Evolutionary conservation across 2,113 vertebrate genomes (phyloP).

Genomic region (Tor tambroides): DNA sequence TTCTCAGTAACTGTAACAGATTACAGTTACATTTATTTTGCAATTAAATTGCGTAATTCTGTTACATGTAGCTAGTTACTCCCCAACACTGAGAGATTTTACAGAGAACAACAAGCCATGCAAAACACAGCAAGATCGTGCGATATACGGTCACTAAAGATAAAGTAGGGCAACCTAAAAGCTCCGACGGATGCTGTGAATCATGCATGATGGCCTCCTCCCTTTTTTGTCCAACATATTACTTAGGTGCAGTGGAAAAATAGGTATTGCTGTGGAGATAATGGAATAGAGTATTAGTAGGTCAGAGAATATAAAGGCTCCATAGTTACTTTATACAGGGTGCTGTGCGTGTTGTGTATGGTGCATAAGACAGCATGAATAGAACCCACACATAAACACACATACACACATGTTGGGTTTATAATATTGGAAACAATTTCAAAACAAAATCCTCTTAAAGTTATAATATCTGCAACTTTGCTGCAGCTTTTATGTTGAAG

Average conservation of each 20-base stretch:
- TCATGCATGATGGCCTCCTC: slow-evolving; percentile 25
- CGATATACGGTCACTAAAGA: neutral
- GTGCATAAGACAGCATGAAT: neutral
- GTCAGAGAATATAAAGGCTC: neutral
- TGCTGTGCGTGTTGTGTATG: neutral
- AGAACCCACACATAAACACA: neutral
- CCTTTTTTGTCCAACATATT: neutral
- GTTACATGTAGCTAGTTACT: too few relatives aligned
- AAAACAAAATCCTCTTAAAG: neutral
- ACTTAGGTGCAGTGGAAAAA: neutral
- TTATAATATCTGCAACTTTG: neutral
- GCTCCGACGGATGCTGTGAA: neutral
- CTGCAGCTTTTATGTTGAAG: neutral
- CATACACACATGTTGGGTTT: neutral
- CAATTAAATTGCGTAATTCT: too few relatives aligned
- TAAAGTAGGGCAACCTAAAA: slow-evolving; percentile 26
- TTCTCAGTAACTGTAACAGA: too few relatives aligned
- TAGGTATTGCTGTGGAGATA: neutral
- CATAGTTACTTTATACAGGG: neutral
- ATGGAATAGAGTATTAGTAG: neutral
- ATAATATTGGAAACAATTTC: neutral
- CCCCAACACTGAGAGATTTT: neutral
- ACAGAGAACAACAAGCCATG: neutral
- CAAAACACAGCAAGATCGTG: neutral
- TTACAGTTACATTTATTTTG: too few relatives aligned